Base-by-base conservation (phyloP, 2,797 vertebrate species). In the Alosa sapidissima region DNA sequence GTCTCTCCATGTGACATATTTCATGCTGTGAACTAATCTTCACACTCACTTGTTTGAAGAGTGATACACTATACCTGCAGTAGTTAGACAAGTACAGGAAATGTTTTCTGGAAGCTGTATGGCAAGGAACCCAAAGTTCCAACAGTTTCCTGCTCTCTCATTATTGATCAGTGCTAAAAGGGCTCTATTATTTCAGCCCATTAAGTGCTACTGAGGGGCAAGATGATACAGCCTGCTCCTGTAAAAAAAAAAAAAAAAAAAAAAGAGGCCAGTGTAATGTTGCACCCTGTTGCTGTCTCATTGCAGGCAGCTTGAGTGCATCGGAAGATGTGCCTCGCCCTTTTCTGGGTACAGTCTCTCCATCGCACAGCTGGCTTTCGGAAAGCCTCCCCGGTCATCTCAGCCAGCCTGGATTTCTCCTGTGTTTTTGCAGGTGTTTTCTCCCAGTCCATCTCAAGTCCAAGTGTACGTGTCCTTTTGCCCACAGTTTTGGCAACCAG, bases 401-500 rank as follows among this genome's bases (percentile, higher is more conserved):
- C 36, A 21, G 72, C 1, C 14, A 45, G 72, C 16, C 36, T 78
- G 41, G 72, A 78, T 78, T 78, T 78, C 72, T 21, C 21, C 72
- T 1, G 16, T 21, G 72, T 41, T 47, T 47, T 78, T 78, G 65
- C 4, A 72, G 65, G 33, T 78, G 36, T 5, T 47, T 16, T 21
- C 36, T 6, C 72, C 41, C 14, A 7, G 9, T 41, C 82, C 47
- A 5, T 83, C 45, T 41, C 41, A 41, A 41, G 41, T 41, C 14
- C 51, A 19, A 45, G 72, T 78, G 33, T 6, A 21, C 72, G 7
- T 78, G 36, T 75, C 36, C 14, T 36, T 19, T 78, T 19, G 19
- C 14, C 58, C 91, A 92, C 93, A 99, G 98, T 94, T 99, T 99
- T 94, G 98, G 98, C 91, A 99, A 97, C 94, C 97, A 97, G 91